These are phyloP conservation scores for Pangasius sanitwongsei DNA, from an alignment of 2,797 vertebrate genomes.

Conservation along the genomic window DNA sequence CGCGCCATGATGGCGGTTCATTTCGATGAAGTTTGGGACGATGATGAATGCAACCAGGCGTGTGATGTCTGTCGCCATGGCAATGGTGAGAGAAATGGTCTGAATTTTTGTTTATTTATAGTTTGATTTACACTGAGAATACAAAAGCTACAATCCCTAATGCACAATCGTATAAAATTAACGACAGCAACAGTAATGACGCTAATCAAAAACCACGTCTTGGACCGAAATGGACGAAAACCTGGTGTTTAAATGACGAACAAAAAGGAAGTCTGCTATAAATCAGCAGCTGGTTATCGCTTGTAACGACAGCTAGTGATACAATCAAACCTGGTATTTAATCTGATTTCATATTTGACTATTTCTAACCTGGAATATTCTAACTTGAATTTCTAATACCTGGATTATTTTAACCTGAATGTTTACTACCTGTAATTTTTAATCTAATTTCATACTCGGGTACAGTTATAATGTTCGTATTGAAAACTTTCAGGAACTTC, in stretches of 20 bases:
- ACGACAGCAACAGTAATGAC: neutral
- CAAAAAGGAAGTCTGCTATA: no score
- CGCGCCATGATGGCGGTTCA: constrained; percentile 89
- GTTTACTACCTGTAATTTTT: neutral
- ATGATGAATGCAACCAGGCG: constrained; percentile 87
- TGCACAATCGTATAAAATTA: neutral
- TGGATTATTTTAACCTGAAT: neutral
- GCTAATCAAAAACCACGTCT: no score
- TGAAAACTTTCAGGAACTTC: neutral
- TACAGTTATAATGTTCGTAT: neutral
- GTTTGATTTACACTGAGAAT: neutral
- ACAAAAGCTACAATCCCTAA: neutral
- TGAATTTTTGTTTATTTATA: constrained; percentile 2
- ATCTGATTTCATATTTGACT: no score
- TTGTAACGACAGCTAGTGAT: no score
- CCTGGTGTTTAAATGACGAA: no score
- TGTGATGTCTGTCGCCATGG: constrained; percentile 87
- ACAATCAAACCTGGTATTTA: no score
- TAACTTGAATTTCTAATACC: neutral
- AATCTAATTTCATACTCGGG: neutral
- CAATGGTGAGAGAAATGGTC: constrained; percentile 69
- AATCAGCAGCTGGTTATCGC: no score
- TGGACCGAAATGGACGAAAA: no score
- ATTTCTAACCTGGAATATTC: neutral
- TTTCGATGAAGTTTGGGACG: constrained; percentile 94